Percentiles rank a stretch among this genome's conserved stretches.
These are phyloP conservation scores for Etheostoma perlongum DNA, from an alignment of 2,797 vertebrate species.

Conservation along the genomic window DNA sequence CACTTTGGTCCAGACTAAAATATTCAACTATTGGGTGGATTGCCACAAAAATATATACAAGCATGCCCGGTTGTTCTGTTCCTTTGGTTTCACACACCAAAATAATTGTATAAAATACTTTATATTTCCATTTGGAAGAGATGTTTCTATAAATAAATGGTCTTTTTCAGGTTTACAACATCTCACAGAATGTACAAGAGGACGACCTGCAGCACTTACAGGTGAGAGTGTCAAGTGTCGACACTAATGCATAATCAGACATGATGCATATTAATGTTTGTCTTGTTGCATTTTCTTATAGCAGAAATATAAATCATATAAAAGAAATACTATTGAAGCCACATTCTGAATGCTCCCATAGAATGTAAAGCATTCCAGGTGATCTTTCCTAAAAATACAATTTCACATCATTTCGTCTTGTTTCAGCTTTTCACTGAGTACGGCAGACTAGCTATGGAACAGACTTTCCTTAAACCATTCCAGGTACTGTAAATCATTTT, in stretches of 20 bases:
- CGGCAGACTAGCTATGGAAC: conserved; percentile 97
- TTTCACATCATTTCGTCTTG: conserved; percentile 2
- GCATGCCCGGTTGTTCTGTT: too few species aligned
- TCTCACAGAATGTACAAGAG: conserved; percentile 98
- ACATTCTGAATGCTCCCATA: background rate
- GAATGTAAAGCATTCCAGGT: background rate
- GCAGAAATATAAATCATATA: background rate
- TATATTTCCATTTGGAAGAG: background rate
- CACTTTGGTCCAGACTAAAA: background rate
- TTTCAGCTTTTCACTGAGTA: conserved; percentile 98
- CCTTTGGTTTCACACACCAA: too few species aligned
- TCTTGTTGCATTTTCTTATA: background rate
- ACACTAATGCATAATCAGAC: background rate
- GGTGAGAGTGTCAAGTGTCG: conserved; percentile 76
- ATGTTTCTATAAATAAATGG: background rate
- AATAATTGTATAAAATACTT: too few species aligned
- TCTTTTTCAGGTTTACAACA: conserved; percentile 94
- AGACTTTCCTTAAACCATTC: conserved; percentile 97
- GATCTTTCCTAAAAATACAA: background rate
- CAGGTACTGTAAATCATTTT: conserved; percentile 85
- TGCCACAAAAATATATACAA: background rate
- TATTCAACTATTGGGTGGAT: background rate
- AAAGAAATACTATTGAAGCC: background rate
- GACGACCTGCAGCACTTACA: conserved; percentile 98
- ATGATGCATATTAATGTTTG: background rate